These are phyloP conservation scores for Maniola jurtina DNA, from an alignment of 1,140 invertebrate genomes.

Conservation along the genomic window DNA sequence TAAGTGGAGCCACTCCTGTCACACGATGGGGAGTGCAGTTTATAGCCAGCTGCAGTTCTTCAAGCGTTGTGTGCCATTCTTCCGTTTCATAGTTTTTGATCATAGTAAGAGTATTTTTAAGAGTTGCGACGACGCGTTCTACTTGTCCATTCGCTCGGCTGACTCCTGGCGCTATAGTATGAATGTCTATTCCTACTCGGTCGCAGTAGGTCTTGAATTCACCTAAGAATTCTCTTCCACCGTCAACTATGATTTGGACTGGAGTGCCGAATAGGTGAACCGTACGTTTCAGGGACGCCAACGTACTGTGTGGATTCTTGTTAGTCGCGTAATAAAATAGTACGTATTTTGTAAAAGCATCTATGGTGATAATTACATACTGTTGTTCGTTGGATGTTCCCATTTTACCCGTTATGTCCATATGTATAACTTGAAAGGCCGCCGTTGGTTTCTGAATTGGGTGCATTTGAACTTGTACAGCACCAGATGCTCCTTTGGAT, in stretches of 20 bases:
- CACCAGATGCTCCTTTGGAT: too few species aligned
- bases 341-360: constrained; percentile 52
- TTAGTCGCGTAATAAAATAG: constrained; percentile 32
- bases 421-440: too few species aligned
- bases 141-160: constrained; percentile 41
- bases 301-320: constrained; percentile 42
- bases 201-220: constrained; percentile 41
- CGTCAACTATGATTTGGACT: constrained; percentile 39
- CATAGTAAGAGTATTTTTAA: constrained; percentile 40
- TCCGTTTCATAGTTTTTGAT: constrained; percentile 41
- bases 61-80: constrained; percentile 36
- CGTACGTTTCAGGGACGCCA: constrained; percentile 34
- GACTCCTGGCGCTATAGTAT: constrained; percentile 36
- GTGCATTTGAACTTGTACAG: too few species aligned
- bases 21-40: constrained; percentile 37
- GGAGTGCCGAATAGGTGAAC: constrained; percentile 45
- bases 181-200: constrained; percentile 32
- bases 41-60: constrained; percentile 37
- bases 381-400: too few species aligned
- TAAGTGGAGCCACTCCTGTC: constrained; percentile 29
- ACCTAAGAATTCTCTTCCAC: constrained; percentile 40
- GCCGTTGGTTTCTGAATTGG: too few species aligned
- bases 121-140: constrained; percentile 28
- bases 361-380: constrained; percentile 50
- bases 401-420: too few species aligned